These are phyloP conservation scores for Euura lappo DNA, from an alignment of 1,140 invertebrate genomes.

Conservation along the genomic window DNA sequence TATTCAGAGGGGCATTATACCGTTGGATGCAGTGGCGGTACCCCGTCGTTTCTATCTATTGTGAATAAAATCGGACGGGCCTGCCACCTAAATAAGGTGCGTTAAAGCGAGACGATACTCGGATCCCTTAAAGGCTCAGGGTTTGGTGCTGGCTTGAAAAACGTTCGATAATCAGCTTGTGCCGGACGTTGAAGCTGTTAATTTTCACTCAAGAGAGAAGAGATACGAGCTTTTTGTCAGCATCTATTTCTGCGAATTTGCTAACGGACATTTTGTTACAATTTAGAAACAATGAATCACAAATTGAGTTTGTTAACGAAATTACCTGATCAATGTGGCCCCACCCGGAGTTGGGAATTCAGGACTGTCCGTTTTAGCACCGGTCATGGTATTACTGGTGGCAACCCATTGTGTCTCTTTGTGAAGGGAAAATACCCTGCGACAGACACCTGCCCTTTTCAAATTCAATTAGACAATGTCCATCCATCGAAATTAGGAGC, in stretches of 20 bases:
- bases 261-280: too few species aligned
- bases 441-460: not conserved
- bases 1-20: not conserved
- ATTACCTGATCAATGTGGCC: not conserved
- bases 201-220: too few species aligned
- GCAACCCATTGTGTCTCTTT: not conserved
- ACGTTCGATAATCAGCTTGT: too few species aligned
- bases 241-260: too few species aligned
- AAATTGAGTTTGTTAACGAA: not conserved
- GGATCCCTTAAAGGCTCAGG: too few species aligned
- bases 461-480: not conserved
- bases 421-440: not conserved
- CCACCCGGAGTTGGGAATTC: not conserved
- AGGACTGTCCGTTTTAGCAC: not conserved
- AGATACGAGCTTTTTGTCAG: too few species aligned
- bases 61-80: not conserved
- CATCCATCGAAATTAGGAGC: too few species aligned
- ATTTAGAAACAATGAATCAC: too few species aligned
- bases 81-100: slow-evolving; percentile 4
- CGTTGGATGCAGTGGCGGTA: slow-evolving; percentile 1
- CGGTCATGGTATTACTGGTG: not conserved
- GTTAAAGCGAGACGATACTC: not conserved
- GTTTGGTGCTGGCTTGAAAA: too few species aligned
- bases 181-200: too few species aligned
- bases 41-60: not conserved